These are phyloP conservation scores for Caenorhabditis sinica DNA, from an alignment of 2,888 invertebrate genomes.

Conservation along the genomic window DNA sequence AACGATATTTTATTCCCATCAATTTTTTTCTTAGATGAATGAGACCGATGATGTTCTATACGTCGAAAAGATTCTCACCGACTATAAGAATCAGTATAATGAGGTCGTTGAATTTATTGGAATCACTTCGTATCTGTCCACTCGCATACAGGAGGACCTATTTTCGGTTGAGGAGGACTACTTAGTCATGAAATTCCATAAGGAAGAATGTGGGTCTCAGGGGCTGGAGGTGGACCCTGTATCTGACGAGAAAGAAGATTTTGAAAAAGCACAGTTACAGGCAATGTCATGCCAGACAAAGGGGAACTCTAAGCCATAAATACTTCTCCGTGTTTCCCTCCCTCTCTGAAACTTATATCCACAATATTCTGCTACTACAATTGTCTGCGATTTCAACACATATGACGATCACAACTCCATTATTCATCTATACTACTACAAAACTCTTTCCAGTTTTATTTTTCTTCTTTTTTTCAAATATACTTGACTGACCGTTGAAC, in stretches of 20 bases:
- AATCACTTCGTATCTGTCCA: conserved; percentile 19
- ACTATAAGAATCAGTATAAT: conserved; percentile 6
- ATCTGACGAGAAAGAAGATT: conserved; percentile 18
- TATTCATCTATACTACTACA: conserved; percentile 2
- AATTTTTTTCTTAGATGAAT: not conserved
- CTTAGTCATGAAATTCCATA: not conserved
- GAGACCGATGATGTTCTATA: not conserved
- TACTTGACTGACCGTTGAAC: not conserved
- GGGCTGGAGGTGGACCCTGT: not conserved
- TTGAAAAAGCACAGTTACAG: conserved; percentile 13
- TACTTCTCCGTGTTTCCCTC: not conserved
- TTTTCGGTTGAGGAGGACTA: conserved; percentile 41
- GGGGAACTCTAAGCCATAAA: conserved; percentile 13
- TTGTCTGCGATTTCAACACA: no score
- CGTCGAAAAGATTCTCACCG: not conserved
- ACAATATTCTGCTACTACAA: conserved; percentile 9
- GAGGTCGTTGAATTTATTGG: conserved; percentile 19
- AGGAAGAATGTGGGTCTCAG: conserved; percentile 14
- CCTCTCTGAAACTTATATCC: not conserved
- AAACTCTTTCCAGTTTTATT: not conserved
- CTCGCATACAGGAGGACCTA: not conserved
- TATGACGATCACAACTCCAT: not conserved
- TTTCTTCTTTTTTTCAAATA: not conserved
- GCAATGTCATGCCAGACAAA: conserved; percentile 33
- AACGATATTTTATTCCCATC: not conserved